Evolutionary conservation across 2,113 vertebrate species (phyloP), one percentile per base, ranked within the genome.

Genomic region (Istiophorus platypterus): DNA sequence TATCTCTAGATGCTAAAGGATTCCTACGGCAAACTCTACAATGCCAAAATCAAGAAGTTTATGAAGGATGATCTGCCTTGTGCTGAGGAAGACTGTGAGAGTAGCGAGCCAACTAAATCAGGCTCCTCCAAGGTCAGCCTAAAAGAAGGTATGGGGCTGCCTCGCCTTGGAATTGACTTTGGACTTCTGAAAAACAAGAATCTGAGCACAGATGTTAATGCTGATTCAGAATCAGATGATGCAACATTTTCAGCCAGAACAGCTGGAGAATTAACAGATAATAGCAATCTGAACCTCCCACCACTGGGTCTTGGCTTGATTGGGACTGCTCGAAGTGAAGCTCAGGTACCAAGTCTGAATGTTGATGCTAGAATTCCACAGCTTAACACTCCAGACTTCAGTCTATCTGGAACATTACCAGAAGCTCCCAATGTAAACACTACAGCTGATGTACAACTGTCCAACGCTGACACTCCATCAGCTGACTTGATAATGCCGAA

Each of bases 1-100:
- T 42, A 7, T 68, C 88, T 90, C 61, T 85, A 96, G 95, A 91
- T 95, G 91, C 87, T 90, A 82, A 86, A 72, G 2, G 92, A 96
- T 85, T 91, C 93, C 42, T 95, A 96, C 85, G 92, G n/a, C 87
- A 95, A 91, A 85, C 89, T 96, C 72, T 96, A 82, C 89, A 93
- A 94, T 61, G 13, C 82, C 67, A 96, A 93, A 89, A 93, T 96
- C 82, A 95, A 84, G 84, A 95, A 24, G 86, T 95, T 90, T 66
- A 90, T 96, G 76, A 94, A 52, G 75, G 75, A 31, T n/a, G 72
- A 85, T 62, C 10, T 24, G 22, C 10, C 29, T 18, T 24, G 45
- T 56, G 5, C 56, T 26, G 70, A 64, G 1, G 68, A 41, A 1
- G 62, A 29, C 41, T 10, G 24, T 31, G 34, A 1, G 8, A 80